phyloP scores from a whole-genome alignment of 2,113 vertebrate genomes.

The Morone chrysops region DNA sequence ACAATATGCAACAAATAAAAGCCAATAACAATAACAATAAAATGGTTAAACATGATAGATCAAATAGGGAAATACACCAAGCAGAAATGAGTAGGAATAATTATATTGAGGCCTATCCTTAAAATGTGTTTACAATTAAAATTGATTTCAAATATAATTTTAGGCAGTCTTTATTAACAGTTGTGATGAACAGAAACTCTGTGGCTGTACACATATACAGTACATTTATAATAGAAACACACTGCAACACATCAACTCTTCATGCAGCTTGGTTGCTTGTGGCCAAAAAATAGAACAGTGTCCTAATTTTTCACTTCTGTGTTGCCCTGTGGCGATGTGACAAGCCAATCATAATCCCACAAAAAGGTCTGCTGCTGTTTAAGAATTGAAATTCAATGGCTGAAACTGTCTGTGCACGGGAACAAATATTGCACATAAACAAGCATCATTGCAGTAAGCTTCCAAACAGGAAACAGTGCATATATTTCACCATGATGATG shows the following conservation, averaged over 20 bases:
- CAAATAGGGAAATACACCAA: conserved; percentile 2
- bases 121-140: not conserved
- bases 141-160: not conserved
- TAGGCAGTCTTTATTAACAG: too few relatives aligned
- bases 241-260: not conserved
- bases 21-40: conserved; percentile 20
- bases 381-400: not conserved
- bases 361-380: not conserved
- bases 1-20: conserved; percentile 31
- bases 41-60: not conserved
- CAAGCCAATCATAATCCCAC: not conserved
- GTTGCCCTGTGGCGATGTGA: not conserved
- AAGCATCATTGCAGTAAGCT: not conserved
- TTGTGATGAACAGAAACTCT: not conserved
- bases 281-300: not conserved
- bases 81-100: not conserved
- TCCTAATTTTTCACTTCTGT: not conserved
- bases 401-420: too few relatives aligned
- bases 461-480: not conserved
- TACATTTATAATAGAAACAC: not conserved
- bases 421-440: not conserved
- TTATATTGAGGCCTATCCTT: not conserved
- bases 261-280: not conserved
- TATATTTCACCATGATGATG: not conserved
- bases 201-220: not conserved